These are phyloP conservation scores for Nomia melanderi DNA, from an alignment of 1,140 invertebrate species.

Conservation along the genomic window DNA sequence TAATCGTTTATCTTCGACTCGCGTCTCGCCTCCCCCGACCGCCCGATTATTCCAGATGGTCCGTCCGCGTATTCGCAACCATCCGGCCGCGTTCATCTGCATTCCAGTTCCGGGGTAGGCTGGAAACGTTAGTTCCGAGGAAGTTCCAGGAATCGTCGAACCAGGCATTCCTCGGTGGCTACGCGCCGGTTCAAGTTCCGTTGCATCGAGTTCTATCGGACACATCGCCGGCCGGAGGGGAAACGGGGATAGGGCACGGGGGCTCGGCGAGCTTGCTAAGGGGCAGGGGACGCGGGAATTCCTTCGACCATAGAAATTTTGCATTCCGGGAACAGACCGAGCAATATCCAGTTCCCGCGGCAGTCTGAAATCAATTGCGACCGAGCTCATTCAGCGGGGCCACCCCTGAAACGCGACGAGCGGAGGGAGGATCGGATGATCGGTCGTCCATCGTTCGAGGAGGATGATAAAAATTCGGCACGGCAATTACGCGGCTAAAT, in stretches of 20 bases:
- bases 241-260: neutral
- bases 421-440: too few species aligned
- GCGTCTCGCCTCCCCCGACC: slow-evolving; percentile 12
- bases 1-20: slow-evolving; percentile 11
- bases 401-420: too few species aligned
- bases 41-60: neutral
- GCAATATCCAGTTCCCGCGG: slow-evolving; percentile 31
- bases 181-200: slow-evolving; percentile 24
- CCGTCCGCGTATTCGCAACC: neutral
- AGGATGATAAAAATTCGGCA: neutral
- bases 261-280: neutral
- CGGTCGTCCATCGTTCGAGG: too few species aligned
- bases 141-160: slow-evolving; percentile 53
- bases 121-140: slow-evolving; percentile 40
- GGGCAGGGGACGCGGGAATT: slow-evolving; percentile 48
- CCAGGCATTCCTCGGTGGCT: slow-evolving; percentile 47
- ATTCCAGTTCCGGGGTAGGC: slow-evolving; percentile 39
- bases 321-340: slow-evolving; percentile 38
- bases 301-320: slow-evolving; percentile 46
- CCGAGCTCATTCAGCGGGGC: neutral
- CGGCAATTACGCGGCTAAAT: slow-evolving; percentile 30
- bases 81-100: slow-evolving; percentile 19
- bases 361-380: slow-evolving; percentile 20
- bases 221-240: neutral
- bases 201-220: slow-evolving; percentile 34